These are phyloP conservation scores for Megaceryle maxima DNA, from an alignment of 2,113 vertebrate genomes.

Conservation along the genomic window DNA sequence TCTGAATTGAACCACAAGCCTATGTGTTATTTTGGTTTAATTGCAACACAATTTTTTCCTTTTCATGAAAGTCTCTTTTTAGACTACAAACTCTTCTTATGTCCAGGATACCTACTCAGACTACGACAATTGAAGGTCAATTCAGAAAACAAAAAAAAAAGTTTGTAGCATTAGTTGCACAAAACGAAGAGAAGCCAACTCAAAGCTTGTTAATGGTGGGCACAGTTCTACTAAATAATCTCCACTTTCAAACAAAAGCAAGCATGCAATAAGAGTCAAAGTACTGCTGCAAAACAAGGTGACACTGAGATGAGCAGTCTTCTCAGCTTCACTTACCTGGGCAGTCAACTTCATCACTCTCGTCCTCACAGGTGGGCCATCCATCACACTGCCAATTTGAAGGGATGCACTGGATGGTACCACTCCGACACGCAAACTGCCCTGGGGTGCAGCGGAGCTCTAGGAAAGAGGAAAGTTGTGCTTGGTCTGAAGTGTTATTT, in stretches of 20 bases:
- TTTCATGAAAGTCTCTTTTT: background rate
- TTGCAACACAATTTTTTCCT: background rate
- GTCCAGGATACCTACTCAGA: background rate
- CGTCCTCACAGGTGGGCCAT: slow-evolving; percentile 92
- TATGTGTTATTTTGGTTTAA: background rate
- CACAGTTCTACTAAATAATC: background rate
- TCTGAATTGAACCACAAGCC: background rate
- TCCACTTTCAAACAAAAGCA: background rate
- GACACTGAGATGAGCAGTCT: background rate
- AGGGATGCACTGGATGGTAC: slow-evolving; percentile 95
- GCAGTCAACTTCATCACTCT: slow-evolving; percentile 94
- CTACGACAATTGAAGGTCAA: background rate
- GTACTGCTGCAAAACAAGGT: background rate
- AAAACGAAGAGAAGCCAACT: background rate
- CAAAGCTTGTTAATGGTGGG: background rate
- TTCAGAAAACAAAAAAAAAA: background rate
- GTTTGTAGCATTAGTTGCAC: background rate
- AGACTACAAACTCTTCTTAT: background rate
- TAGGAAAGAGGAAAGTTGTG: slow-evolving; percentile 44
- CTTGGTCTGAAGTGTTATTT: background rate
- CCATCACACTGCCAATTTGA: slow-evolving; percentile 94
- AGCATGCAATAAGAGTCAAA: background rate
- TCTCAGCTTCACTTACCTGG: slow-evolving; percentile 78
- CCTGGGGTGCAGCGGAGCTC: slow-evolving; percentile 90
- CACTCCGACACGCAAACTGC: slow-evolving; percentile 95